Percentiles rank a stretch among this genome's conserved stretches.
Conservation (phyloP, 2,888 invertebrate species). For the Subacronicta megacephala region DNA sequence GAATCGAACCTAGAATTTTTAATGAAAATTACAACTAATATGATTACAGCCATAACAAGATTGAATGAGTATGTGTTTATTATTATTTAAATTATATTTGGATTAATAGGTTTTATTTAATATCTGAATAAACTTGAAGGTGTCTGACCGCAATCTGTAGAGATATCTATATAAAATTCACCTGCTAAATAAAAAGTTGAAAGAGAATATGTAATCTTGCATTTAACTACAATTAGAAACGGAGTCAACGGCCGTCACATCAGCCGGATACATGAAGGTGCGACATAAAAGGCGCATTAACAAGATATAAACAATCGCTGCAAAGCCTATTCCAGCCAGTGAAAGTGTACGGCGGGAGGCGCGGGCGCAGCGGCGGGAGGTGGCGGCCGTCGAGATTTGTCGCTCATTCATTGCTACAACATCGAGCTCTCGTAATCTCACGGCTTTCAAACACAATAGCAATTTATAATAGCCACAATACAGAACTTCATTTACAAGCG, state of each 20-base stretch:
- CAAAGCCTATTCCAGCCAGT: slow-evolving; percentile 58
- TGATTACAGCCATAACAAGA: too few species aligned
- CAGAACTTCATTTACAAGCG: slow-evolving; percentile 14
- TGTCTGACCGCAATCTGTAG: slow-evolving; percentile 10
- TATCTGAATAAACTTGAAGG: background rate
- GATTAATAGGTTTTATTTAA: too few species aligned
- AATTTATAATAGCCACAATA: slow-evolving; percentile 27
- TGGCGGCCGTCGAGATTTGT: slow-evolving; percentile 39
- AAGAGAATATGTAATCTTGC: slow-evolving; percentile 49
- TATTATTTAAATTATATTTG: too few species aligned
- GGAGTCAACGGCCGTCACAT: slow-evolving; percentile 76
- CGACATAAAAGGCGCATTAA: slow-evolving; percentile 72
- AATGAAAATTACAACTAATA: too few species aligned
- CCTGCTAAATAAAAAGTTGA: slow-evolving; percentile 52
- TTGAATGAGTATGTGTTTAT: too few species aligned
- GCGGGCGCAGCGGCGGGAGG: slow-evolving; percentile 26
- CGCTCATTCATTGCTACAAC: slow-evolving; percentile 49
- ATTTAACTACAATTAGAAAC: slow-evolving; percentile 69
- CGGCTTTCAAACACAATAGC: slow-evolving; percentile 47
- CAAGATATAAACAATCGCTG: slow-evolving; percentile 65
- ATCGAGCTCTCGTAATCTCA: slow-evolving; percentile 45
- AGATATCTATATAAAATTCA: slow-evolving; percentile 47
- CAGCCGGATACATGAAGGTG: slow-evolving; percentile 80
- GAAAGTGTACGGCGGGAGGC: slow-evolving; percentile 55
- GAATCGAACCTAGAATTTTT: too few species aligned